phyloP scores from a whole-genome alignment of 2,113 vertebrate species.

The Gulo gulo region DNA sequence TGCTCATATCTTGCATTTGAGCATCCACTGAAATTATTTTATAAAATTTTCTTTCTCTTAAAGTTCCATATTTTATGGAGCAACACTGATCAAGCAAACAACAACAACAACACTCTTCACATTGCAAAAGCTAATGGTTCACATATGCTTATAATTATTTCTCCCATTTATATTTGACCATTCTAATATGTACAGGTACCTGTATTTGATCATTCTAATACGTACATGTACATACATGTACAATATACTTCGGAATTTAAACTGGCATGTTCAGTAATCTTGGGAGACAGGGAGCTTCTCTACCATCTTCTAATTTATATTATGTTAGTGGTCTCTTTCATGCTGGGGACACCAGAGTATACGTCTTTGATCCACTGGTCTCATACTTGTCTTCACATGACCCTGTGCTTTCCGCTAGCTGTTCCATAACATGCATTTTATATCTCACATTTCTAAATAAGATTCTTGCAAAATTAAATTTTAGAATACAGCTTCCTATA shows the following conservation, averaged over 20 bases:
- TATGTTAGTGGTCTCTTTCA: not conserved
- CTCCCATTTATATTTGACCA: not conserved
- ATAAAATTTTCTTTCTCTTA: not conserved
- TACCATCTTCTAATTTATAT: not conserved
- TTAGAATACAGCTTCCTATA: not conserved
- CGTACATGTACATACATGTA: not conserved
- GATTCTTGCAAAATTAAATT: slow-evolving; percentile 47
- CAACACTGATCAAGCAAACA: not conserved
- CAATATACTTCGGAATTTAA: not conserved
- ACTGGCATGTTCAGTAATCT: too few relatives aligned
- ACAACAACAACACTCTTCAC: not conserved
- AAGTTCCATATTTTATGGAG: not conserved
- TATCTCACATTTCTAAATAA: slow-evolving; percentile 17
- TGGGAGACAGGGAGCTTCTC: not conserved
- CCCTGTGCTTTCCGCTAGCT: not conserved
- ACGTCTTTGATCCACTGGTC: not conserved
- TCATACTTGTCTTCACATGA: not conserved
- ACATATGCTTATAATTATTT: not conserved
- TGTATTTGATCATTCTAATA: not conserved
- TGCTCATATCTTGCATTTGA: not conserved
- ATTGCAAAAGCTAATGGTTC: not conserved
- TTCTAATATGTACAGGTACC: not conserved
- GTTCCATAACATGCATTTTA: not conserved
- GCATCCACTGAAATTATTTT: not conserved
- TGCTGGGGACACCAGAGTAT: not conserved